Evolutionary conservation across 2,797 vertebrate species (phyloP).

Genomic region (Falco concolor): DNA sequence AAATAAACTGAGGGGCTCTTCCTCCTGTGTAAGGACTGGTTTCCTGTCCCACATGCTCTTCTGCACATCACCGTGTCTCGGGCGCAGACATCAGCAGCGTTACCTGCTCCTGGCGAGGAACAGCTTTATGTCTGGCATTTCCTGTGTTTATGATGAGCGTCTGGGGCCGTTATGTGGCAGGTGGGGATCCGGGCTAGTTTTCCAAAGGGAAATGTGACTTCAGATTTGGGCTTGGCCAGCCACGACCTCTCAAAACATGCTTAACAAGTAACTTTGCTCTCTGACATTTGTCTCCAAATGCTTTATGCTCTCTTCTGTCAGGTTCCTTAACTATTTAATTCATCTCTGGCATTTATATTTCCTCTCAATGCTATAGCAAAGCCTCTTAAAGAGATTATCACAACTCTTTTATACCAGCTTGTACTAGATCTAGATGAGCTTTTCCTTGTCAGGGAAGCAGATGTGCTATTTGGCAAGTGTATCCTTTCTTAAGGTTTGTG

Average conservation of each 20-base stretch:
- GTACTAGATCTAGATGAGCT: not conserved
- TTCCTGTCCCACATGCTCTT: not conserved
- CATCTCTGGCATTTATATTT: not conserved
- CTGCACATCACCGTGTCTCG: not conserved
- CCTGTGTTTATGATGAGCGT: not conserved
- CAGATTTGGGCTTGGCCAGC: not conserved
- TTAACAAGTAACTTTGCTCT: not conserved
- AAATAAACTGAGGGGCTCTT: not conserved
- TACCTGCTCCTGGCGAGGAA: not conserved
- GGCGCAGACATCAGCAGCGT: not conserved
- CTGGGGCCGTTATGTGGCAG: not conserved
- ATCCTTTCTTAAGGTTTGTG: not conserved
- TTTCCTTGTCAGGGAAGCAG: not conserved
- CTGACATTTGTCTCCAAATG: not conserved
- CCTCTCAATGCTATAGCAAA: not conserved
- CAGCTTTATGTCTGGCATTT: not conserved
- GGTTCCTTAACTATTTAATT: not conserved
- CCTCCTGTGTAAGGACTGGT: not conserved
- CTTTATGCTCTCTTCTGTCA: not conserved
- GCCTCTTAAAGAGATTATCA: not conserved
- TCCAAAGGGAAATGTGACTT: not conserved
- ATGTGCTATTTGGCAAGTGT: not conserved
- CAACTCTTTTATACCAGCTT: not conserved
- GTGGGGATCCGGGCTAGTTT: not conserved
- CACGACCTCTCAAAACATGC: not conserved